phyloP scores from a whole-genome alignment of 1,140 invertebrate species.

The Papilio machaon region DNA sequence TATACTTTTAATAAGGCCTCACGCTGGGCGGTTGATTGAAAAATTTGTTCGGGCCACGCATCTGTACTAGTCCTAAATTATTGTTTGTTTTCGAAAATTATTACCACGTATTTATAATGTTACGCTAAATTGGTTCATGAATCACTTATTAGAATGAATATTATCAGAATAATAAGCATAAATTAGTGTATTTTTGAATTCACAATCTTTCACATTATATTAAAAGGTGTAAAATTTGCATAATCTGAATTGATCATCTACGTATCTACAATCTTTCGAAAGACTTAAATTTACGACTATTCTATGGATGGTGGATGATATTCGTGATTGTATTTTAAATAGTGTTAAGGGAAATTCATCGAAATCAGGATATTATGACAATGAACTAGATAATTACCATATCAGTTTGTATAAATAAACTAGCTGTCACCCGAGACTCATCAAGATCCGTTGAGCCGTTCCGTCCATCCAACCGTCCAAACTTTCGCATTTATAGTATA shows the following conservation, averaged over 20 bases:
- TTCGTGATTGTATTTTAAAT: not conserved
- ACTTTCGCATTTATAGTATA: no score
- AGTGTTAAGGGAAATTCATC: not conserved
- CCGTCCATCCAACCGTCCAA: no score
- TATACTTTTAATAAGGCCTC: conserved; percentile 69
- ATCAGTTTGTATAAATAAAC: conserved; percentile 60
- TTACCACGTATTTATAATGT: conserved; percentile 40
- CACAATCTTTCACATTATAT: no score
- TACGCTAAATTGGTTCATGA: conserved; percentile 28
- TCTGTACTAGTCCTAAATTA: conserved; percentile 49
- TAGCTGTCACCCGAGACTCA: no score
- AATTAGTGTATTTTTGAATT: no score
- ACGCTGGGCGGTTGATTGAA: conserved; percentile 71
- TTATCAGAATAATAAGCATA: not conserved
- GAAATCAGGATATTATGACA: conserved; percentile 36
- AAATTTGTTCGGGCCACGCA: conserved; percentile 54
- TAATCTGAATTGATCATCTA: not conserved
- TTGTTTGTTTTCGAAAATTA: conserved; percentile 48
- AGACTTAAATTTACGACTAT: not conserved
- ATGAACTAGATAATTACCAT: conserved; percentile 56
- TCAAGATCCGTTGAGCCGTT: no score
- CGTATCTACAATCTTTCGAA: not conserved
- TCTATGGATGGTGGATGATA: not conserved
- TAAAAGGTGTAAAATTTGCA: not conserved
- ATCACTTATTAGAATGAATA: not conserved